phyloP scores from a whole-genome alignment of 2,797 vertebrate genomes.

The Hippocampus kuda region DNA sequence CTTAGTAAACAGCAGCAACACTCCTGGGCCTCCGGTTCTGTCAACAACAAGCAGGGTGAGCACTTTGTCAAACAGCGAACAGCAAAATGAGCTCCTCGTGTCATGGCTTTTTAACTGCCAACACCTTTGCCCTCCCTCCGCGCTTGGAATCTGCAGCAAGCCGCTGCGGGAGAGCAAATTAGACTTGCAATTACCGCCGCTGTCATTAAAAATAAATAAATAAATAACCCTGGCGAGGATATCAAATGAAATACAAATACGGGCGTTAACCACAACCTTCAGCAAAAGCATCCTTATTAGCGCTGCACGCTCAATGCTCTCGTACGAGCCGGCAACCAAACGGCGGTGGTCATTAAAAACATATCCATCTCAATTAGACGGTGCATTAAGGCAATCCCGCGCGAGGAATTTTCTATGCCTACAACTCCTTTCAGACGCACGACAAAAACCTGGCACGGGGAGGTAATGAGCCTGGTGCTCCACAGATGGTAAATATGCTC shows the following conservation, averaged over 20 bases:
- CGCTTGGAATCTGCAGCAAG: slow-evolving; percentile 46
- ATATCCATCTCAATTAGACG: slow-evolving; percentile 64
- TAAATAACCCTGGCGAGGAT: slow-evolving; percentile 34
- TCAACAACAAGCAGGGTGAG: slow-evolving; percentile 41
- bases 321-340: slow-evolving; percentile 25
- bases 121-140: slow-evolving; percentile 35
- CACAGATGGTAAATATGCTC: slow-evolving; percentile 56
- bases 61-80: slow-evolving; percentile 31
- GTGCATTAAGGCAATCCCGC: slow-evolving; percentile 51
- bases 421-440: slow-evolving; percentile 40
- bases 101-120: slow-evolving; percentile 35
- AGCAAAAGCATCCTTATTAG: slow-evolving; percentile 55
- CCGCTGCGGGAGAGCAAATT: slow-evolving; percentile 41
- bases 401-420: slow-evolving; percentile 38
- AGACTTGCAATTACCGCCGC: slow-evolving; percentile 53
- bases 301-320: slow-evolving; percentile 16
- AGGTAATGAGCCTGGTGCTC: slow-evolving; percentile 55
- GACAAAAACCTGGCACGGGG: slow-evolving; percentile 46
- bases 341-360: slow-evolving; percentile 63
- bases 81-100: slow-evolving; percentile 41
- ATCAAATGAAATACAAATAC: slow-evolving; percentile 59
- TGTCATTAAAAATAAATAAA: slow-evolving; percentile 45
- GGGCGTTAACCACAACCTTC: slow-evolving; percentile 56
- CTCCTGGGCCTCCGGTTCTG: slow-evolving; percentile 33
- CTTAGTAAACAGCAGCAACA: slow-evolving; percentile 33